A percentile compares a stretch with the other conserved stretches of the same genome.
These are phyloP conservation scores for Synanthedon myopaeformis DNA, from an alignment of 2,888 invertebrate species.

Conservation along the genomic window DNA sequence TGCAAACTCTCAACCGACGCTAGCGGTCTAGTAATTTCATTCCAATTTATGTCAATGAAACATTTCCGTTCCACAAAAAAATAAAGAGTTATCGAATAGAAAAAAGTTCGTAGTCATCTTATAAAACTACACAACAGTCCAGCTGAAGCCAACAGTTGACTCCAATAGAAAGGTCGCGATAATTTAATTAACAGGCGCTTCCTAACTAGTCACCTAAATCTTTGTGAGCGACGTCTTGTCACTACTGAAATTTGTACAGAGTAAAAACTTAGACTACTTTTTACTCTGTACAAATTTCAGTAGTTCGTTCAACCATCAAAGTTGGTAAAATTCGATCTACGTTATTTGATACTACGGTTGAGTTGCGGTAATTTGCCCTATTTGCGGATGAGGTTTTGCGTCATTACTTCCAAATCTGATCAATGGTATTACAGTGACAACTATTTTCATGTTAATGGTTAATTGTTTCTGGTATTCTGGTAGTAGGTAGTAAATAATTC, in stretches of 20 bases:
- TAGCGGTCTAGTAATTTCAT: conserved; percentile 16
- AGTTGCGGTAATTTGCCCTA: conserved; percentile 7
- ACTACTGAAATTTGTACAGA: no score
- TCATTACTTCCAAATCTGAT: background rate
- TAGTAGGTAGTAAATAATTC: no score
- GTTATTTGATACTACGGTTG: conserved; percentile 8
- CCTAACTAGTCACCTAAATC: conserved; percentile 16
- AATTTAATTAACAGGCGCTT: conserved; percentile 46
- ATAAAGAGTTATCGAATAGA: conserved; percentile 6
- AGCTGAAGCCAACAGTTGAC: conserved; percentile 33
- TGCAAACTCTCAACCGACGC: conserved; percentile 3
- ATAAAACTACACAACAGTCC: background rate
- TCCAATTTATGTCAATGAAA: conserved; percentile 4
- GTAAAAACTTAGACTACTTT: no score
- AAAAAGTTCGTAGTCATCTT: background rate
- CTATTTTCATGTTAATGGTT: background rate
- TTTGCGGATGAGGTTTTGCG: conserved; percentile 4
- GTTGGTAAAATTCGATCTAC: background rate
- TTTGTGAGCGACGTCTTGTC: background rate
- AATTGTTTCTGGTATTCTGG: no score
- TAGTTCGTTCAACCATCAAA: no score
- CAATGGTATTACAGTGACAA: background rate
- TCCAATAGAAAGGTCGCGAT: conserved; percentile 55
- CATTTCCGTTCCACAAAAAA: conserved; percentile 32
- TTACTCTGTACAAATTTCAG: no score